Conservation (phyloP, 2,797 vertebrate genomes). For the Eulemur rubriventer region DNA sequence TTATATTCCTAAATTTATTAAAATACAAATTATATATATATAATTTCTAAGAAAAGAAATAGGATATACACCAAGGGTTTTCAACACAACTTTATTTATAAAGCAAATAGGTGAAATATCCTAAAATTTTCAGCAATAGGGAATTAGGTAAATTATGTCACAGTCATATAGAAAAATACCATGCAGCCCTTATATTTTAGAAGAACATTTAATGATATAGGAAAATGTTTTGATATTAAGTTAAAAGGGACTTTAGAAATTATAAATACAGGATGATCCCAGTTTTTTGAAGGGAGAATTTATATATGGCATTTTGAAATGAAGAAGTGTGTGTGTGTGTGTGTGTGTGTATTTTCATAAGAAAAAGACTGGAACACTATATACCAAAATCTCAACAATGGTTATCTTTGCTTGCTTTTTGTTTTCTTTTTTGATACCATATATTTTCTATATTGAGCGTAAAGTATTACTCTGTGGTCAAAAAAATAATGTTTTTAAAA, state of each 20-base stretch:
- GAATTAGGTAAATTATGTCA: background rate
- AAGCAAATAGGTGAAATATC: background rate
- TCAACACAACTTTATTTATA: background rate
- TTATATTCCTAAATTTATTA: background rate
- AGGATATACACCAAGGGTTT: background rate
- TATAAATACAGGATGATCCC: background rate
- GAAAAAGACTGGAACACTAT: background rate
- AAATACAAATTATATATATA: background rate
- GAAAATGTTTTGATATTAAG: background rate
- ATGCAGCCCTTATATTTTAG: background rate
- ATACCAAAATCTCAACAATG: background rate
- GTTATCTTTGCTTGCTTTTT: background rate
- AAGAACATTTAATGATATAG: background rate
- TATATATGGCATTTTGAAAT: background rate
- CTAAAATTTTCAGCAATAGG: background rate
- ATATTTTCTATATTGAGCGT: background rate
- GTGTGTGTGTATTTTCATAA: background rate
- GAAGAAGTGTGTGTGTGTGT: background rate
- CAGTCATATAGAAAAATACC: background rate
- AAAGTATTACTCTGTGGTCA: conserved; percentile 28
- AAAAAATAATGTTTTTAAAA: background rate
- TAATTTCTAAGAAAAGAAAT: background rate
- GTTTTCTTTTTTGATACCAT: background rate
- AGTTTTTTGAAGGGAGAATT: conserved; percentile 21
- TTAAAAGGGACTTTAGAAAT: conserved; percentile 38